phyloP scores from a whole-genome alignment of 2,888 invertebrate species.

The Troglohyphantes excavatus region DNA sequence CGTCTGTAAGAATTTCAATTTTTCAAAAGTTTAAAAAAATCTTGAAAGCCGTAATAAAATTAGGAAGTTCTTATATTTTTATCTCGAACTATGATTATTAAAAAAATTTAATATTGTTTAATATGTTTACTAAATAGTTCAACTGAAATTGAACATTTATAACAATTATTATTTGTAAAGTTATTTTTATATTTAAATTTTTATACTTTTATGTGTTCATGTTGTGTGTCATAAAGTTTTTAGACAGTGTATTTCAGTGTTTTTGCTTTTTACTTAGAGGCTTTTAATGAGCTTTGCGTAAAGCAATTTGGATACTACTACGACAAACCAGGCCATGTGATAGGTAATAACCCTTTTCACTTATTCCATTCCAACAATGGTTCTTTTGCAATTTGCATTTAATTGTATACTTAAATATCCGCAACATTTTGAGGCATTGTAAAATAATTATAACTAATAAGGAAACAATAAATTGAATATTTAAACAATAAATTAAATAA shows the following conservation, averaged over 20 bases:
- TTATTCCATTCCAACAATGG: not conserved
- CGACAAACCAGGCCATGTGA: slow-evolving; percentile 79
- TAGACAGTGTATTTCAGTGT: slow-evolving; percentile 63
- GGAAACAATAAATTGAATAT: not conserved
- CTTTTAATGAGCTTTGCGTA: slow-evolving; percentile 86
- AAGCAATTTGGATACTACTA: slow-evolving; percentile 85
- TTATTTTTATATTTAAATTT: not conserved
- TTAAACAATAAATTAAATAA: not conserved
- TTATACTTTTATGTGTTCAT: not conserved
- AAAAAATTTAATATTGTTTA: too few species aligned
- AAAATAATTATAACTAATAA: not conserved
- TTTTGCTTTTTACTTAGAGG: slow-evolving; percentile 81
- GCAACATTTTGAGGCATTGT: too few species aligned
- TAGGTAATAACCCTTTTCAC: slow-evolving; percentile 70
- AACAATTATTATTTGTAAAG: not conserved
- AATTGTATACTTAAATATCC: too few species aligned
- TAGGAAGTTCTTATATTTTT: too few species aligned
- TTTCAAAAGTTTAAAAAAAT: too few species aligned
- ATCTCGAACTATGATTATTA: too few species aligned
- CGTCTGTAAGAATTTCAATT: too few species aligned
- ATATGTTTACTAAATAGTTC: too few species aligned
- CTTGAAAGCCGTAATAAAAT: too few species aligned
- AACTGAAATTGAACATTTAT: too few species aligned
- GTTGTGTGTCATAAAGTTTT: not conserved
- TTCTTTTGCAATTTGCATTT: too few species aligned